Evolutionary conservation across 2,113 vertebrate species (phyloP).

Genomic region (Corvus hawaiiensis): DNA sequence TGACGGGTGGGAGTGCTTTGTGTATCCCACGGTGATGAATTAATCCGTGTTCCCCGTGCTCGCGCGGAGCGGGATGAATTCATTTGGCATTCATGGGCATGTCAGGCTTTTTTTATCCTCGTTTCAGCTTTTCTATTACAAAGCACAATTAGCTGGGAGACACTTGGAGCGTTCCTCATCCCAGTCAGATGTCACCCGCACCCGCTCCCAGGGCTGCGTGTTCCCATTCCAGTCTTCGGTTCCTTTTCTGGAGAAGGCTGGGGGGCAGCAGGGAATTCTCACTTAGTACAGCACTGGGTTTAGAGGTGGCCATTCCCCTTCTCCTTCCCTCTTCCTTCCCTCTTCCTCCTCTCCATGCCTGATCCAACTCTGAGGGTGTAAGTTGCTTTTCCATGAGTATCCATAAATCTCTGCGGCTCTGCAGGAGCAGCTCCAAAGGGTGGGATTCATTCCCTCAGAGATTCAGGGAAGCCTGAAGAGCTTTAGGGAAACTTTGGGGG

Average conservation of each 20-base stretch:
- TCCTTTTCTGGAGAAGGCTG: not conserved
- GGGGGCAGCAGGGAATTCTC: not conserved
- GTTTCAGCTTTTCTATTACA: rapidly evolving
- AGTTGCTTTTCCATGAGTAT: not conserved
- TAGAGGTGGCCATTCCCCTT: not conserved
- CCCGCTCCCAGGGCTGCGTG: not conserved
- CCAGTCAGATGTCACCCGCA: not conserved
- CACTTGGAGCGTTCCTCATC: not conserved
- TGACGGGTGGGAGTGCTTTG: not conserved
- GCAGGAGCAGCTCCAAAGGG: not conserved
- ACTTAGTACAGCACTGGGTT: not conserved
- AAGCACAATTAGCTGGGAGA: not conserved
- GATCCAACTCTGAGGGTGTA: not conserved
- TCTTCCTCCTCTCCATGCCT: not conserved
- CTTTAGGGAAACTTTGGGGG: not conserved
- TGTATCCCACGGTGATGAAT: not conserved
- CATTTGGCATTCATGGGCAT: not conserved
- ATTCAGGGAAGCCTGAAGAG: not conserved
- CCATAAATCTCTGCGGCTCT: not conserved
- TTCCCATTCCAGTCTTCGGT: not conserved
- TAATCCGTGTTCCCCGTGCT: not conserved
- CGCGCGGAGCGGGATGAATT: not conserved
- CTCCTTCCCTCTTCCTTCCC: not conserved
- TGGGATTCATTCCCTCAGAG: not conserved
- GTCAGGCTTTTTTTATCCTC: not conserved